Base-by-base conservation (phyloP, 1,140 invertebrate genomes). In the Archivesica marissinica region DNA sequence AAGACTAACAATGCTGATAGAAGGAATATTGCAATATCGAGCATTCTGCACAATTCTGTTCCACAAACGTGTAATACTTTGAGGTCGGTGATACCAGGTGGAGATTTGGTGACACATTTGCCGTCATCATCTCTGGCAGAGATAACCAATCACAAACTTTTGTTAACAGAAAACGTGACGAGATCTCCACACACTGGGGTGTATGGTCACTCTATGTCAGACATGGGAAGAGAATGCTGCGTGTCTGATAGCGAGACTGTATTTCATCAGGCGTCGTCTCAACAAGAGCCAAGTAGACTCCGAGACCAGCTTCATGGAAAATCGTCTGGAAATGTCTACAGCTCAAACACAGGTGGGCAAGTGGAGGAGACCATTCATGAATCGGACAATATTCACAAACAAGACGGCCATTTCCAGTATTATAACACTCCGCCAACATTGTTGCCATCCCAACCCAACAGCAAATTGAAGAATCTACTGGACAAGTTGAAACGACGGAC, bases 401-500 rank as follows among this genome's bases (percentile, higher is more conserved):
- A n/a, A n/a, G n/a, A n/a, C n/a, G n/a, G n/a, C n/a, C n/a, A n/a
- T n/a, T n/a, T n/a, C n/a, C n/a, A n/a, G n/a, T n/a, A n/a, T n/a
- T 35, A 33, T 64, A 20, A 30, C 38, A 9, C 30, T 13, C 28
- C 7, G 15, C 2, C 2, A 35, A 35, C 23, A 17, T 17, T 33
- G 20, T 1, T 35, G 59, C 30, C 59, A 35, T 64, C 59, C 11
- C 1, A 33, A 64, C 17, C 50, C 23, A 64, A 64, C 25, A 20
- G 2, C 0, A 64, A 64, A 64, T 33, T 64, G 0, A 0, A 64
- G 3, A 64, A 15, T 33, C 30, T 64, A 11, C 15, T 64, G 13
- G 30, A 64, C 15, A 64, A 64, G 15, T 17, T 64, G 59, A 64
- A 64, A 35, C 23, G 38, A 64, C 59, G 38, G 50, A n/a, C 50